Conservation (phyloP, 2,888 invertebrate genomes). For the Rhopalosiphum nymphaeae region DNA sequence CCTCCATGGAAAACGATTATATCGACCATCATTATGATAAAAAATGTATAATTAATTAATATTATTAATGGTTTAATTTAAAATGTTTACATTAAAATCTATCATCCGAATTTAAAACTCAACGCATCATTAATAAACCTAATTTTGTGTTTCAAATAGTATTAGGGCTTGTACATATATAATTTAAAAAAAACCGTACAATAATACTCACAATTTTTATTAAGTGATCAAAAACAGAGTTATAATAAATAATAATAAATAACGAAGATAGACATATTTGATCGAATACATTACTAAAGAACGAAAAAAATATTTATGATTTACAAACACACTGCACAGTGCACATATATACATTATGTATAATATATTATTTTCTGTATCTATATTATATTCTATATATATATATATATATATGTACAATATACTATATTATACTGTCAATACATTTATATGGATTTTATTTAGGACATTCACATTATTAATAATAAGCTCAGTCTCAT, state of each 20-base stretch:
- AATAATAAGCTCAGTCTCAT: background rate
- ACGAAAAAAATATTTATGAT: constrained; percentile 4
- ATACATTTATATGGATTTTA: constrained; percentile 2
- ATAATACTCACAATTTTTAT: background rate
- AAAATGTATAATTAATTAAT: background rate
- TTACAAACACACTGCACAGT: background rate
- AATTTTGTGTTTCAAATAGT: background rate
- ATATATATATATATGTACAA: background rate
- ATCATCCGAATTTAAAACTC: background rate
- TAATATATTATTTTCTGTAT: background rate
- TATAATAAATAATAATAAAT: constrained; percentile 8
- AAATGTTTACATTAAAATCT: background rate
- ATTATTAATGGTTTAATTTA: background rate
- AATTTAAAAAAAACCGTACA: background rate
- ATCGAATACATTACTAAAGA: background rate
- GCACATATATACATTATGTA: background rate
- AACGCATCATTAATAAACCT: background rate
- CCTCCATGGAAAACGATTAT: background rate
- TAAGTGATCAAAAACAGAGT: background rate
- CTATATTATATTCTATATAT: background rate
- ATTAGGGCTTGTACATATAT: background rate
- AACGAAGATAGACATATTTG: background rate
- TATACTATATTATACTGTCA: background rate
- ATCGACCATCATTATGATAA: background rate
- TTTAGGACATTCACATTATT: background rate